These are phyloP conservation scores for Xiphorhynchus elegans DNA, from an alignment of 2,113 vertebrate genomes.

Conservation along the genomic window DNA sequence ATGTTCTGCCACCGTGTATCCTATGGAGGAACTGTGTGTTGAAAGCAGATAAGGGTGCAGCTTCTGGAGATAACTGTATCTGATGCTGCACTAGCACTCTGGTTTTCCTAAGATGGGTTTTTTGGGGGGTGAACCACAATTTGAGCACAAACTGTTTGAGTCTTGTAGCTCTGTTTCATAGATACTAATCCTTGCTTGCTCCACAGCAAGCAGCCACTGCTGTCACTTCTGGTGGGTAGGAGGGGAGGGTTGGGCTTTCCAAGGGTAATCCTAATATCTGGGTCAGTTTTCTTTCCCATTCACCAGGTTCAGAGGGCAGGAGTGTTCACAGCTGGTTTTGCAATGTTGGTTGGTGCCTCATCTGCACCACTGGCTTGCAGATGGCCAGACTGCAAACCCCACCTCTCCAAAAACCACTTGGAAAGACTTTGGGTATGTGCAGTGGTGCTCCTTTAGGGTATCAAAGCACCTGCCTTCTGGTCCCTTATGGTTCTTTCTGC, in stretches of 20 bases:
- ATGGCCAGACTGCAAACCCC: background rate
- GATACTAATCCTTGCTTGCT: background rate
- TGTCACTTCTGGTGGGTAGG: background rate
- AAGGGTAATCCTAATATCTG: background rate
- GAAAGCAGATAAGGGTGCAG: background rate
- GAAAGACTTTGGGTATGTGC: background rate
- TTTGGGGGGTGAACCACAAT: background rate
- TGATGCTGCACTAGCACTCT: background rate
- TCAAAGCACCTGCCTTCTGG: background rate
- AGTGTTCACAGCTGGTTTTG: background rate
- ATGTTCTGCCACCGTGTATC: fast-evolving
- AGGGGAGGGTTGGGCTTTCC: background rate
- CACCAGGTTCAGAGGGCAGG: background rate
- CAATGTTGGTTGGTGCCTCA: background rate
- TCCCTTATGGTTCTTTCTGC: background rate
- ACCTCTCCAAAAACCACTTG: background rate
- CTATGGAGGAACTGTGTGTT: background rate
- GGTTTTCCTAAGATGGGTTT: background rate
- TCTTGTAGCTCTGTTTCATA: fast-evolving
- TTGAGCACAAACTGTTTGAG: background rate
- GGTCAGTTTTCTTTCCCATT: background rate
- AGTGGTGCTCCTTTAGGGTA: fast-evolving
- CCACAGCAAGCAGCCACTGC: fast-evolving
- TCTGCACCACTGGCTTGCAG: background rate
- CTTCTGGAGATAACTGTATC: background rate